Conservation (phyloP, 92 coral and sea anemone genomes). For the Palythoa caribaeorum region DNA sequence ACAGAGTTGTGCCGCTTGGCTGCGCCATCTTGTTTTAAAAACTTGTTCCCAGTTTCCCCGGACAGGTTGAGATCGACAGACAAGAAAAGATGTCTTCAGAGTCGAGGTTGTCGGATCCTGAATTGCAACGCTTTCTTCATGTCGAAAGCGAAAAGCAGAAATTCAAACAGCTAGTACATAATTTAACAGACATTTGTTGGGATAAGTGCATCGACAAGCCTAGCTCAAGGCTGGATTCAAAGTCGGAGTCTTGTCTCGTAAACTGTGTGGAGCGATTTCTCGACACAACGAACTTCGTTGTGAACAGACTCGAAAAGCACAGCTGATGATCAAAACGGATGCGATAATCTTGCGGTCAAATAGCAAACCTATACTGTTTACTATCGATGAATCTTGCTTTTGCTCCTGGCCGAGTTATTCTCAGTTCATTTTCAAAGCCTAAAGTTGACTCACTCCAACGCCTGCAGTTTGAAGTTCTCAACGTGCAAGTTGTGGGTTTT, state of each 20-base stretch:
- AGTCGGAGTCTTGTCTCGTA: constrained; percentile 83
- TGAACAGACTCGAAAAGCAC: constrained; percentile 70
- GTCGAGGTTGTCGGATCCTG: constrained; percentile 62
- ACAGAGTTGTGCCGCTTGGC: too few relatives aligned
- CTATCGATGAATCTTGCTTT: too few relatives aligned
- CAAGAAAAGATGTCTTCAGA: not conserved
- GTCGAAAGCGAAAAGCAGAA: constrained; percentile 88
- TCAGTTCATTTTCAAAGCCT: too few relatives aligned
- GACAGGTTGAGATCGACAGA: not conserved
- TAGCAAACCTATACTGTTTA: too few relatives aligned
- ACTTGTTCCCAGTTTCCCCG: not conserved
- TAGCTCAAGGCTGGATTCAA: constrained; percentile 82
- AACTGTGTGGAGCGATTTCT: constrained; percentile 95
- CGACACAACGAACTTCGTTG: constrained; percentile 87
- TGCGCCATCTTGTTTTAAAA: not conserved
- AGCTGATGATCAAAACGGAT: not conserved
- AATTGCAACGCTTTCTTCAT: constrained; percentile 77
- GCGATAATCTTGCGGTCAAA: not conserved
- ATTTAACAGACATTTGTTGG: constrained; percentile 91
- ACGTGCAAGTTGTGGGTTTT: too few relatives aligned
- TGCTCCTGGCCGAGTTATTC: too few relatives aligned
- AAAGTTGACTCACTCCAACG: too few relatives aligned
- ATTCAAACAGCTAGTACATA: constrained; percentile 85
- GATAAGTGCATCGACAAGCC: constrained; percentile 94
- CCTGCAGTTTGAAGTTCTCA: too few relatives aligned